Base-by-base conservation (phyloP, 2,113 vertebrate genomes). In the Myrmophylax atrothorax region DNA sequence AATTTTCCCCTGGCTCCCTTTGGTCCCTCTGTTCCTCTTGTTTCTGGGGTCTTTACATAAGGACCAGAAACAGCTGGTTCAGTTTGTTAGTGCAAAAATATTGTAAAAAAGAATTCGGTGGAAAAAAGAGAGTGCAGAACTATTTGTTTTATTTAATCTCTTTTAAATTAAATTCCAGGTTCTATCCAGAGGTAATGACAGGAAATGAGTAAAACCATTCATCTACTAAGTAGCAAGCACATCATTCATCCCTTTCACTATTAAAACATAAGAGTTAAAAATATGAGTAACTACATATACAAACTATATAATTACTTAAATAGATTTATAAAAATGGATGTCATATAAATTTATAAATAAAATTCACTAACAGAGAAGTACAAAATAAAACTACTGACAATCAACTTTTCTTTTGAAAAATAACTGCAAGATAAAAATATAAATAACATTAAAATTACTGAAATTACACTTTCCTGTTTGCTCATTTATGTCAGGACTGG, bases 331-430 rank as follows among this genome's bases (percentile, higher is more conserved):
- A 73, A 91, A 84, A 78, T 75, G 87, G 33, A 40, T 29, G 11
- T 66, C 66, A 10, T 31, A 31, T 44, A 63, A 74, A 87, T 35
- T 78, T 24, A 87, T 95, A 90, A 93, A 95, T 85, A 91, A n/a
- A 26, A 31, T 40, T 76, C 23, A 25, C 24, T 68, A 44, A 24
- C 37, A 67, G 29, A 70, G 58, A 89, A 62, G 28, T 66, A 69
- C 9, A 72, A 72, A 75, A 70, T 74, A 16, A 23, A 18, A n/a
- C 38, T 85, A 14, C 31, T 77, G 31, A 26, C 15, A 49, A 22
- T 25, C 63, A 70, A 1, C 16, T 76, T 74, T n/a, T 40, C 42
- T 74, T 69, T 59, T 17, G 26, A 82, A 58, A 91, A 92, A 37
- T 25, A 86, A 42, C 38, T 53, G 26, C 55, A 78, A 84, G 29